Base-by-base conservation (phyloP, 2,797 vertebrate species). In the Peromyscus melanophrys region DNA sequence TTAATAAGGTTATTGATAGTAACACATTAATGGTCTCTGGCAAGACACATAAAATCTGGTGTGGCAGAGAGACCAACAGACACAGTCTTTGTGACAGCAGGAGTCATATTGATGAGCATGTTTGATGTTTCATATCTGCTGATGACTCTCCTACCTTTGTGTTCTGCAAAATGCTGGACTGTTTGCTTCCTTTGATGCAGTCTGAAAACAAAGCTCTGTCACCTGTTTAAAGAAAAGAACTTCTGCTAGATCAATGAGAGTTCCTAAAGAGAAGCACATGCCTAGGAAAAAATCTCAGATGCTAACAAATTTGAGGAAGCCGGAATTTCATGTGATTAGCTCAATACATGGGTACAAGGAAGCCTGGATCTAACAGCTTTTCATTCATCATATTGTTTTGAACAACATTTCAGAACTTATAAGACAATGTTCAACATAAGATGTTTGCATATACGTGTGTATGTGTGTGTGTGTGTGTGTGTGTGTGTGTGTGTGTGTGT, bases 361-460 rank as follows among this genome's bases (percentile, higher is more conserved):
- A 37, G 67, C 52, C 4, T 92, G 7, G 4, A n/a, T 55, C 40
- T 61, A 43, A 69, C 69, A 92, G 46, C 4, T 85, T 65, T 87
- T 49, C 8, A 71, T 78, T 92, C 19, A 90, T 61, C 9, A 52
- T 8, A 94, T 46, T 89, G 75, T 67, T 85, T 43, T 85, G 85
- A 57, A 6, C 16, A 89, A 6, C 16, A 89, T 85, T 96, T 94
- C 46, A 67, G 19, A 57, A 86, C 43, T 77, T 52, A 71, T 34
- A 13, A 97, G 4, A 14, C 37, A 85, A n/a, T 27, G 73, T 78
- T 95, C 21, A 78, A 91, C 9, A 37, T 55, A 92, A 86, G 81
- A 49, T 59, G 37, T 63, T 27, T 31, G 4, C 16, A 37, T 46
- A 27, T 55, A 11, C 9, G 4, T 31, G 61, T 6, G 21, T 11